These are phyloP conservation scores for Trachelus troglodyta DNA, from an alignment of 2,888 invertebrate genomes.

Conservation along the genomic window DNA sequence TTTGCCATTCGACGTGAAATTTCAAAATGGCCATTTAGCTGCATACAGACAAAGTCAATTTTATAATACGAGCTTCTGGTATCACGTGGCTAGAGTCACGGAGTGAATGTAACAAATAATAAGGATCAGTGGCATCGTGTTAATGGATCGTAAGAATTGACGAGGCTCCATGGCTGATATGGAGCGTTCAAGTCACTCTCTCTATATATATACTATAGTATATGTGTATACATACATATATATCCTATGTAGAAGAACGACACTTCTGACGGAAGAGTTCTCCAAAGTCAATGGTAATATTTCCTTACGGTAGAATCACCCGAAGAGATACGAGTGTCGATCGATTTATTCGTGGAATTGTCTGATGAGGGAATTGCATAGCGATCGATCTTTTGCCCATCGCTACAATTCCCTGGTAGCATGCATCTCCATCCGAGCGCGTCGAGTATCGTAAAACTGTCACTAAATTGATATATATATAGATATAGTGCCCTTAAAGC, in stretches of 20 bases:
- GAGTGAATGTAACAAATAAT: constrained; percentile 2
- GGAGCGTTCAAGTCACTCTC: constrained; percentile 2
- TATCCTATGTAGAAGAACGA: background rate
- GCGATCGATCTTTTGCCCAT: background rate
- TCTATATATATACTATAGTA: no score
- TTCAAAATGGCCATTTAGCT: background rate
- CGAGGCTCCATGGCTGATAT: constrained; percentile 22
- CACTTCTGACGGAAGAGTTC: background rate
- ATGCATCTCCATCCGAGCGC: background rate
- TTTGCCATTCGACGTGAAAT: background rate
- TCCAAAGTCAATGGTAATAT: background rate
- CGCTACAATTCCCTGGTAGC: background rate
- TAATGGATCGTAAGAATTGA: constrained; percentile 34
- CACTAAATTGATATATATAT: background rate
- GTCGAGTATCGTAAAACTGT: background rate
- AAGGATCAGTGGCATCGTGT: constrained; percentile 15
- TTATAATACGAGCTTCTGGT: background rate
- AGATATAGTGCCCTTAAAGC: background rate
- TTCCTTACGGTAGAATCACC: background rate
- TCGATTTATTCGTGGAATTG: background rate
- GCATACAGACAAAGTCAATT: background rate
- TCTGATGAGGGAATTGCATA: background rate
- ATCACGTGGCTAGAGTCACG: background rate
- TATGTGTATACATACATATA: background rate
- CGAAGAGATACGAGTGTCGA: background rate